A percentile compares a stretch with the other conserved stretches of the same genome.
phyloP scores from a whole-genome alignment of 2,888 invertebrate species.

The Drosophila greeni region DNA sequence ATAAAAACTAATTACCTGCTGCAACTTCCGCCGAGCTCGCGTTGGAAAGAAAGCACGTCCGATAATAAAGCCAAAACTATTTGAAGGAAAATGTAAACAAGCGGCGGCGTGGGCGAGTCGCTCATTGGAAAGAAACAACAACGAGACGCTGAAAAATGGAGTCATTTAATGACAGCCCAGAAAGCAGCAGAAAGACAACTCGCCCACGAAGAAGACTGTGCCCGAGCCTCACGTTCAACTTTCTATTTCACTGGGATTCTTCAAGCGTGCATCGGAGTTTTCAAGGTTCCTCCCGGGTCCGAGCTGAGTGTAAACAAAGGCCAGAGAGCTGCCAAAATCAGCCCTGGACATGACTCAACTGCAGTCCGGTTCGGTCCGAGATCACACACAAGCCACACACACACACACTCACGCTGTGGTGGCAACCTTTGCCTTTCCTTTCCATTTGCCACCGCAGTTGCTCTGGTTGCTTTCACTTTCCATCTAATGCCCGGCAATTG shows the following conservation, averaged over 20 bases:
- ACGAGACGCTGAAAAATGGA: conserved; percentile 54
- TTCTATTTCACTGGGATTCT: conserved; percentile 64
- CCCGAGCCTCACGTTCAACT: conserved; percentile 50
- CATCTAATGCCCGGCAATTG: conserved; percentile 59
- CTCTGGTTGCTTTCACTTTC: conserved; percentile 71
- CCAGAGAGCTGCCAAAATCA: conserved; percentile 31
- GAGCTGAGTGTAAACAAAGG: conserved; percentile 42
- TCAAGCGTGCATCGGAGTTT: conserved; percentile 36
- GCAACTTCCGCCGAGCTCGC: conserved; percentile 57
- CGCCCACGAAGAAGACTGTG: conserved; percentile 39
- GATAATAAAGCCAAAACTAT: conserved; percentile 16
- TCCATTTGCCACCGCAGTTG: conserved; percentile 22
- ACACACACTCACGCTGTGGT: conserved; percentile 5
- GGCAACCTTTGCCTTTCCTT: conserved; percentile 36
- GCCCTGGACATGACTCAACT: conserved; percentile 55
- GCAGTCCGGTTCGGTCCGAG: conserved; percentile 34
- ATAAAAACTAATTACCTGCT: conserved; percentile 55
- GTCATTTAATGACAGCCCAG: conserved; percentile 60
- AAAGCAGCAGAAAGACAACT: conserved; percentile 27
- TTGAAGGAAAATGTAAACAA: conserved; percentile 26
- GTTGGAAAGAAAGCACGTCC: conserved; percentile 32
- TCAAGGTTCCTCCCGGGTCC: conserved; percentile 57
- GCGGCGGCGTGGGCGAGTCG: conserved; percentile 54
- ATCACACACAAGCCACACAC: conserved; percentile 18
- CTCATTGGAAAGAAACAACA: conserved; percentile 55